These are phyloP conservation scores for Scrobipalpa costella DNA, from an alignment of 2,888 invertebrate genomes.

Conservation along the genomic window DNA sequence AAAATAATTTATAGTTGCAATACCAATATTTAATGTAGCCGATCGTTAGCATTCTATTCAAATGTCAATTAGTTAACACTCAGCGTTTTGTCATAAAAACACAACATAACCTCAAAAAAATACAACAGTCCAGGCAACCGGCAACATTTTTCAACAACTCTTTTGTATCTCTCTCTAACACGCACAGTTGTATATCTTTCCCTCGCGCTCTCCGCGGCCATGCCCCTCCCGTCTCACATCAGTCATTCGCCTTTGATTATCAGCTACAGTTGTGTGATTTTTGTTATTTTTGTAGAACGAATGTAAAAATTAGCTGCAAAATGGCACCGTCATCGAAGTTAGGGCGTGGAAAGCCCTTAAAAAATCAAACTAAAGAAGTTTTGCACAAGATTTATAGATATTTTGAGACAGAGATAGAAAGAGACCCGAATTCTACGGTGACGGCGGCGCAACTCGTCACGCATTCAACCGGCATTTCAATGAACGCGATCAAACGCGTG, in stretches of 20 bases:
- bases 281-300: constrained; percentile 32
- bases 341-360: constrained; percentile 45
- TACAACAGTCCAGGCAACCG: constrained; percentile 19
- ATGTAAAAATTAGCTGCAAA: constrained; percentile 19
- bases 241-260: constrained; percentile 48
- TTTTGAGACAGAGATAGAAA: constrained; percentile 44
- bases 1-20: too few relatives aligned
- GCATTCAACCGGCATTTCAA: constrained; percentile 47
- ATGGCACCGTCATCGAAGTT: constrained; percentile 44
- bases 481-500: constrained; percentile 42
- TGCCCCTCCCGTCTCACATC: constrained; percentile 35
- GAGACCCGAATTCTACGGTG: constrained; percentile 45
- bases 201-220: constrained; percentile 27
- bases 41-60: neutral
- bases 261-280: constrained; percentile 43
- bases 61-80: neutral
- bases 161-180: constrained; percentile 34
- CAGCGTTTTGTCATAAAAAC: neutral
- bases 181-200: constrained; percentile 28
- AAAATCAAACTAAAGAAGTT: constrained; percentile 46
- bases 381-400: constrained; percentile 44
- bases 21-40: neutral
- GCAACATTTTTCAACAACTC: constrained; percentile 22
- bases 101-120: constrained; percentile 23
- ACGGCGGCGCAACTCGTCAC: constrained; percentile 45